A percentile compares a stretch with the other conserved stretches of the same genome.
These are phyloP conservation scores for Pedetes capensis DNA, from an alignment of 2,113 vertebrate species.

Conservation along the genomic window DNA sequence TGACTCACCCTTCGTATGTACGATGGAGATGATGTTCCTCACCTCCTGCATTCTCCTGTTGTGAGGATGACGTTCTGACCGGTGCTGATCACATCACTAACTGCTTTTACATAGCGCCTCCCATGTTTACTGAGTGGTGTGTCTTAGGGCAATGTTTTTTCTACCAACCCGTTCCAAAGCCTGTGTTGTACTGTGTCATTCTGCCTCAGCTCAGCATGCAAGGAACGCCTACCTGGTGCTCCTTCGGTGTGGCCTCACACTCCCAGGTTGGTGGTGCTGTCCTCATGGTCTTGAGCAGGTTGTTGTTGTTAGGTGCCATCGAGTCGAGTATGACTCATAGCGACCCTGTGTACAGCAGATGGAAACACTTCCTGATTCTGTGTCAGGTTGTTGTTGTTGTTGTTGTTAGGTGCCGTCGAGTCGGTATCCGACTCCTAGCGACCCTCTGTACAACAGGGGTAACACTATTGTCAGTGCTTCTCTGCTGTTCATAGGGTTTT, in stretches of 20 bases:
- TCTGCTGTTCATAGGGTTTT: no score
- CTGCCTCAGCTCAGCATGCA: not conserved
- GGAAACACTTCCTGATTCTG: no score
- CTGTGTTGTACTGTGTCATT: accelerated
- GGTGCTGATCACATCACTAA: not conserved
- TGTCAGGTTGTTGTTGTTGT: no score
- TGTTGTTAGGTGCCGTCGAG: no score
- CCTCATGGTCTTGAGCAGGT: accelerated
- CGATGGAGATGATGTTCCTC: not conserved
- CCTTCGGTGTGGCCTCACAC: accelerated
- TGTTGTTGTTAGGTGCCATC: no score
- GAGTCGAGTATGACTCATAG: no score
- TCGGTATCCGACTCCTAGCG: no score
- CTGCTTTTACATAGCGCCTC: not conserved
- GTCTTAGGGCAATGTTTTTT: accelerated
- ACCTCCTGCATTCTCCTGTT: not conserved
- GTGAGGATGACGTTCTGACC: not conserved
- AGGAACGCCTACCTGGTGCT: not conserved
- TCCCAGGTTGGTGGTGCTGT: not conserved
- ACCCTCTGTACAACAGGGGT: no score
- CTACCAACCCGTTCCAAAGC: not conserved
- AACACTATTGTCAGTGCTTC: no score
- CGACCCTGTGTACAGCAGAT: no score
- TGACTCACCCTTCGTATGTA: not conserved
- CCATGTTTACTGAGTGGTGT: accelerated